Evolutionary conservation across 2,113 vertebrate species (phyloP).

Genomic region (Beaufortia kweichowensis): DNA sequence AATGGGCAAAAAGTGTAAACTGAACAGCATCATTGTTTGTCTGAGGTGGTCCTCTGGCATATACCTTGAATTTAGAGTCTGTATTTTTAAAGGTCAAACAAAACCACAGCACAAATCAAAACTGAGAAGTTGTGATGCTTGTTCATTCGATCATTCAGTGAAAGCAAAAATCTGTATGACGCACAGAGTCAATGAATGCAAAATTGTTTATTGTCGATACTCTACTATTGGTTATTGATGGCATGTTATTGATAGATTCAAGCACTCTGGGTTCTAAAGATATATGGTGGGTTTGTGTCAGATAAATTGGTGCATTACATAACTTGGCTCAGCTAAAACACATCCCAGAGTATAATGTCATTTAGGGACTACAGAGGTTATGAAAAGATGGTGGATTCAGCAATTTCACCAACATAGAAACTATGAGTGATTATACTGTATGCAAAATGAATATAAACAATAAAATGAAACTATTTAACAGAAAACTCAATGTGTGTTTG

Average conservation of each 20-base stretch:
- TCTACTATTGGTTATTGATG: conserved; percentile 49
- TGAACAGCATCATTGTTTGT: background rate
- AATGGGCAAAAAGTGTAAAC: conserved; percentile 4
- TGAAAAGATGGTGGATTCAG: conserved; percentile 57
- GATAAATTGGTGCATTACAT: conserved; percentile 37
- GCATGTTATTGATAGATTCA: conserved; percentile 55
- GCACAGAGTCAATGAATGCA: background rate
- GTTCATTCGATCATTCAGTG: background rate
- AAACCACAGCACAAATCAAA: conserved; percentile 33
- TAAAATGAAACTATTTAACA: conserved; percentile 67
- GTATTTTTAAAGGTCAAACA: conserved; percentile 26
- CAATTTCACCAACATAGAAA: conserved; percentile 68
- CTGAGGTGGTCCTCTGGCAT: background rate
- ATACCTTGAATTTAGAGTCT: conserved; percentile 12
- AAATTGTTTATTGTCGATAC: conserved; percentile 6
- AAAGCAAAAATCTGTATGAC: background rate
- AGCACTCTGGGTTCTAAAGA: conserved; percentile 50
- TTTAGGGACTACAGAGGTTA: conserved; percentile 32
- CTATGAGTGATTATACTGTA: conserved; percentile 74
- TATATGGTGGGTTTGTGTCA: conserved; percentile 42
- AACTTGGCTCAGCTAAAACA: conserved; percentile 38
- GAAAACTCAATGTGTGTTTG: background rate
- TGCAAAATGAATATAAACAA: conserved; percentile 73
- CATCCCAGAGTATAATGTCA: conserved; percentile 34
- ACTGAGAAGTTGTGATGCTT: conserved; percentile 4